Percentiles rank a stretch among this genome's conserved stretches.
Evolutionary conservation across 2,888 invertebrate species (phyloP).

Genomic region (Drosophila birchii): DNA sequence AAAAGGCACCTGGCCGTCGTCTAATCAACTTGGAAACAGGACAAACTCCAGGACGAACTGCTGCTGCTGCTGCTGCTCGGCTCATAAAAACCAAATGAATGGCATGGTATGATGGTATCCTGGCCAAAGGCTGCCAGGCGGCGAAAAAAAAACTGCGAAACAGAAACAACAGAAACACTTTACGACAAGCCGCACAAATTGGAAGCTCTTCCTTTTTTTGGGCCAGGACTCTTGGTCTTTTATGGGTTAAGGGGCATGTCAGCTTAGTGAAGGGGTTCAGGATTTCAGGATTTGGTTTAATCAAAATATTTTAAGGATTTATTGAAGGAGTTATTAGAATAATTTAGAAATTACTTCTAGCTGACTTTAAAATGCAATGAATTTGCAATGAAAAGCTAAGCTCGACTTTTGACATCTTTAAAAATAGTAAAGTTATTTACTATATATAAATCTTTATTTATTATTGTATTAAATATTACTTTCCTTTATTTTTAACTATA

Average conservation of each 20-base stretch:
- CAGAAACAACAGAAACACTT: constrained; percentile 64
- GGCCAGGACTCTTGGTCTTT: constrained; percentile 26
- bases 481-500: not conserved
- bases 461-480: too few relatives aligned
- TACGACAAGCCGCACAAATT: constrained; percentile 80
- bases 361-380: not conserved
- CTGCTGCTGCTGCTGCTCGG: constrained; percentile 37
- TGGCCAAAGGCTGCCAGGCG: constrained; percentile 41
- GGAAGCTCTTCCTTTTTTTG: constrained; percentile 66
- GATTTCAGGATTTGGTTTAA: not conserved
- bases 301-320: not conserved
- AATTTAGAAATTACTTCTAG: not conserved
- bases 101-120: constrained; percentile 13
- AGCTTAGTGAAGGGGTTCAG: not conserved
- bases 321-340: not conserved
- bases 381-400: not conserved
- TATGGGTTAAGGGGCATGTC: constrained; percentile 4
- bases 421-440: not conserved
- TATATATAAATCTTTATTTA: too few relatives aligned
- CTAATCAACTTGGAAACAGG: constrained; percentile 39
- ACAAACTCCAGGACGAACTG: constrained; percentile 44
- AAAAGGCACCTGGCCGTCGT: constrained; percentile 37
- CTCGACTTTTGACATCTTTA: not conserved
- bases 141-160: constrained; percentile 36
- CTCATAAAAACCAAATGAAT: constrained; percentile 77